These are phyloP conservation scores for Nephrotoma guestfalica DNA, from an alignment of 2,888 invertebrate species.

Conservation along the genomic window DNA sequence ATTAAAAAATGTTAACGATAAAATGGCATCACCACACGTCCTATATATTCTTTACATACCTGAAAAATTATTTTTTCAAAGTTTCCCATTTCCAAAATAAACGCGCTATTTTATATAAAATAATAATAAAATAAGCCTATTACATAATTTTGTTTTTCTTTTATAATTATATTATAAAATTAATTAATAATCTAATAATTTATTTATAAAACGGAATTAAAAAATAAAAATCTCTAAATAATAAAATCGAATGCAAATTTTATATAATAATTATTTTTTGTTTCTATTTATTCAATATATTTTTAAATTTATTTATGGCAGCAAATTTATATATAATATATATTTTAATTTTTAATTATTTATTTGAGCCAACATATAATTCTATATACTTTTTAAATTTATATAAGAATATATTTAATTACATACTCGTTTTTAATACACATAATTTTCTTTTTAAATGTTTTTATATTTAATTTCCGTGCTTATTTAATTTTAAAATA, in stretches of 20 bases:
- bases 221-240: neutral
- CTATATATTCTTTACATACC: neutral
- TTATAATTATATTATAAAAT: neutral
- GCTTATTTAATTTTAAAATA: neutral
- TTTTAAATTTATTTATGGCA: neutral
- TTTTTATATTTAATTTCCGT: neutral
- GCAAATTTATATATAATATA: neutral
- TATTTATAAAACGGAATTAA: neutral
- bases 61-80: neutral
- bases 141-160: neutral
- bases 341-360: neutral
- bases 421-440: neutral
- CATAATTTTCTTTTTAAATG: neutral
- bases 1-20: neutral
- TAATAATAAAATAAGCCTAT: neutral
- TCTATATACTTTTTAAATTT: neutral
- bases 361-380: neutral
- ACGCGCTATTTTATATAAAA: neutral
- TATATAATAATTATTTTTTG: neutral
- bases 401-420: neutral
- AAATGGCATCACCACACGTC: neutral
- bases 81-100: neutral
- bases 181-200: neutral
- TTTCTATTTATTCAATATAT: neutral
- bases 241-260: neutral